Base-by-base conservation (phyloP, 2,888 invertebrate genomes). In the Tricholauxania praeusta region DNA sequence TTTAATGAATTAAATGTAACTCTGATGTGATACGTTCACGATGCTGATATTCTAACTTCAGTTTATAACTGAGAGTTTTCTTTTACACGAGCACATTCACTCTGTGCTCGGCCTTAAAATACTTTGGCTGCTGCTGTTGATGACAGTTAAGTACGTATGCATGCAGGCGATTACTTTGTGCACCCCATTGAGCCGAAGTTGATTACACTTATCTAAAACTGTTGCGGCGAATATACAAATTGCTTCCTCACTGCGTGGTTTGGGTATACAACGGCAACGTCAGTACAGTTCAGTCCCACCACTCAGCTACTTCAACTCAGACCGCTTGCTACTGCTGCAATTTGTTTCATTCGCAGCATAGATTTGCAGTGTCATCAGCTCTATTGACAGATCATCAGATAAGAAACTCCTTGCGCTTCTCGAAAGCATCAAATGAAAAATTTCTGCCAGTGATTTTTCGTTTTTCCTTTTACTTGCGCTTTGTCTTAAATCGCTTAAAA, bases 131-230 rank as follows among this genome's bases (percentile, higher is more conserved):
- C 39, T 8, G 8, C 3, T 71, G 57, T 22, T 48, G 64, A 39
- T 72, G 66, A 28, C 73, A 60, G 53, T 39, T 59, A 67, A 75
- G 78, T 77, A 76, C 73, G n/a, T n/a, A n/a, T 19, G 48, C 22
- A 49, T 49, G 10, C 17, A 12, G 62, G 53, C 62, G 70, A 70
- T 70, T 60, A 70, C 62, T 22, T 7, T 39, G 48, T 70, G 72
- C 65, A 74, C 72, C 75, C 79, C 77, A 78, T 80, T 78, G 79
- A 79, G 78, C 75, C 75, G 72, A 77, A 80, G 79, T 79, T 78
- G 78, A 79, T 80, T 81, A 79, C 79, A 82, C 79, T 82, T 80
- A n/a, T 76, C 79, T 79, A 77, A 79, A 80, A 78, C 75, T 71
- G 72, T 69, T 69, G 72, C 17, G 73, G 74, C 64, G 17, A 60